Evolutionary conservation across 1,140 invertebrate genomes (phyloP), one percentile per base, ranked within the genome.

Genomic region (Drosophila willistoni): DNA sequence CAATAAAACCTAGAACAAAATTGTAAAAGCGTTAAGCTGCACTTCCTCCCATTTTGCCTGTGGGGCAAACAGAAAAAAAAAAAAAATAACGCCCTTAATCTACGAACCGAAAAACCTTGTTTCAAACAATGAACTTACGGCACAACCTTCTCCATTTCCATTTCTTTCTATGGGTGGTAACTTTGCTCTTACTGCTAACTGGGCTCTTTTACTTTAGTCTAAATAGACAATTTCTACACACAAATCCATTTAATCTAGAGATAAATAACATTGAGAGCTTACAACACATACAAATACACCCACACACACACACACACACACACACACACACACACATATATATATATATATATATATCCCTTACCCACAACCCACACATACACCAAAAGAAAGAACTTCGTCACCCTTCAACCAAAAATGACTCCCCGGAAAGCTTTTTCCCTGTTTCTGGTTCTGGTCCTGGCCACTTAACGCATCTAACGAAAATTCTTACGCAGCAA

Each of bases 181-280:
- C 44, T 47, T 47, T 47, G 14, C 44, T 51, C 44, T 51, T 41
- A 41, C 33, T 39, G 69, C 66, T 60, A 51, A 51, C 44, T 51
- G 44, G 44, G 44, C 44, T 51, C 44, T 19, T 59, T 59, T 36
- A 19, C 34, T 64, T 22, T 63, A 74, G 77, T 71, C 64, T 89
- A 89, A 89, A 89, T 89, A 87, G 84, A 87, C 84, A 87, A 87
- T 87, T 87, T 87, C 34, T 89, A 81, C 84, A 89, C 84, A 87
- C 80, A 87, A 87, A 87, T 87, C 84, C 84, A 89, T 87, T 87
- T 87, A 87, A 89, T 87, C 85, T 89, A 71, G 84, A 87, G 84
- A 87, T 87, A 87, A 87, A 87, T 87, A 87, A 87, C 84, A 89
- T 89, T 80, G 78, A 70, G 65, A 59, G 68, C 71, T 64, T 72